Evolutionary conservation across 1,140 invertebrate genomes (phyloP).

Genomic region (Trachymyrmex septentrionalis): DNA sequence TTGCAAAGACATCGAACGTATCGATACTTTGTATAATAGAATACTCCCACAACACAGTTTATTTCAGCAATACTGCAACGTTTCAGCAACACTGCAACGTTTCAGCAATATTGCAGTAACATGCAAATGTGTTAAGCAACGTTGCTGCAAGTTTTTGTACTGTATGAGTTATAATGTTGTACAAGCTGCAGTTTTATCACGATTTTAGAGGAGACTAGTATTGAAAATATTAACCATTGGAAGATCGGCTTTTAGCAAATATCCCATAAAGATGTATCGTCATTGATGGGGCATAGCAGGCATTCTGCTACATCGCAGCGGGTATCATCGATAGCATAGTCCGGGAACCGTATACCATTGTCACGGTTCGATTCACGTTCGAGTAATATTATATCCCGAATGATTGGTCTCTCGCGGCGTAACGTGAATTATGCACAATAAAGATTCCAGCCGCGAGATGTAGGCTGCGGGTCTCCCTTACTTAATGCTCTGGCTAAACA

Average conservation of each 20-base stretch:
- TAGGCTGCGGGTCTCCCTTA: conserved; percentile 55
- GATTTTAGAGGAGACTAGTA: neutral
- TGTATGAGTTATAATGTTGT: neutral
- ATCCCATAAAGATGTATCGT: conserved; percentile 35
- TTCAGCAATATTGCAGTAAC: no score
- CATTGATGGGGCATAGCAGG: neutral
- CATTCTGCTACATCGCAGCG: neutral
- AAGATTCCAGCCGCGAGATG: conserved; percentile 61
- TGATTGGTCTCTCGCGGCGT: conserved; percentile 60
- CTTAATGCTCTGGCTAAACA: conserved; percentile 58
- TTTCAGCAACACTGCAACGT: no score
- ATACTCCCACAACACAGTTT: no score
- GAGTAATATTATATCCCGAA: conserved; percentile 64
- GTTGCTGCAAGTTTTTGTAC: no score
- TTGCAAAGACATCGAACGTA: neutral
- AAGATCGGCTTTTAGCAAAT: conserved; percentile 24
- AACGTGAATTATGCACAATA: conserved; percentile 64
- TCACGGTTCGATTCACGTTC: conserved; percentile 62
- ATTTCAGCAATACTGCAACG: no score
- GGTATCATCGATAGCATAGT: conserved; percentile 46
- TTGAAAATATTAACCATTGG: neutral
- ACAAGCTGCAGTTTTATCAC: neutral
- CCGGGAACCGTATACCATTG: conserved; percentile 51
- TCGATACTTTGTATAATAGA: neutral
- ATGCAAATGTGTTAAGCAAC: no score